Evolutionary conservation across 2,888 invertebrate genomes (phyloP), one percentile per base, ranked within the genome.

Genomic region (Lasioglossum villosulum): DNA sequence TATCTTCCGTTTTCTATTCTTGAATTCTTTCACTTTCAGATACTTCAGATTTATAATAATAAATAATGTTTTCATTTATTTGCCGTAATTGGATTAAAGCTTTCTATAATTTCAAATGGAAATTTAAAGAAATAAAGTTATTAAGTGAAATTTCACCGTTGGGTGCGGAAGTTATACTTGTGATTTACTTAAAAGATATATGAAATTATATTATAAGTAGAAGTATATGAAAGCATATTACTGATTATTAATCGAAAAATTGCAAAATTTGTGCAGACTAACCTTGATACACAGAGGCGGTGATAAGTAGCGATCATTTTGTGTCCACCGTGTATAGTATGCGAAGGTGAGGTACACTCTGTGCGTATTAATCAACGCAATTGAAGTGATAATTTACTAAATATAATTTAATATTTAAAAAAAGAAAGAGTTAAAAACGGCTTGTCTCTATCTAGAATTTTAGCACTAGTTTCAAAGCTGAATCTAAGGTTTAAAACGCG

Each of bases 241-340:
- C 42, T 74, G 14, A 71, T 59, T 34, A 63, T 63, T 68, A 73
- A 48, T 71, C 3, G 42, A 70, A 78, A 63, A 72, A 83, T 82
- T 87, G 89, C 45, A 42, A 82, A 84, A 77, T 80, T 73, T 89
- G 93, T 91, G 90, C 90, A 87, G 83, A 93, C 93, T 93, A 91
- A 94, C 93, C 93, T 93, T 92, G 88, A 86, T 87, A 88, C 86
- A 88, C 81, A 91, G 90, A 90, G 89, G 89, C 91, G 89, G 92
- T 92, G 92, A 90, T 83, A 91, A 88, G 90, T 91, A 90, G 86
- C 91, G 90, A 90, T 92, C 88, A 89, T 92, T 92, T 91, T 89
- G 77, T 79, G 85, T 80, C 83, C 90, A 80, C 71, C 87, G 84
- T 88, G 80, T 85, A 84, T 89, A 80, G 84, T 83, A 88, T 84